Conservation (phyloP, 1,140 invertebrate genomes). For the Brachionus calyciflorus region DNA sequence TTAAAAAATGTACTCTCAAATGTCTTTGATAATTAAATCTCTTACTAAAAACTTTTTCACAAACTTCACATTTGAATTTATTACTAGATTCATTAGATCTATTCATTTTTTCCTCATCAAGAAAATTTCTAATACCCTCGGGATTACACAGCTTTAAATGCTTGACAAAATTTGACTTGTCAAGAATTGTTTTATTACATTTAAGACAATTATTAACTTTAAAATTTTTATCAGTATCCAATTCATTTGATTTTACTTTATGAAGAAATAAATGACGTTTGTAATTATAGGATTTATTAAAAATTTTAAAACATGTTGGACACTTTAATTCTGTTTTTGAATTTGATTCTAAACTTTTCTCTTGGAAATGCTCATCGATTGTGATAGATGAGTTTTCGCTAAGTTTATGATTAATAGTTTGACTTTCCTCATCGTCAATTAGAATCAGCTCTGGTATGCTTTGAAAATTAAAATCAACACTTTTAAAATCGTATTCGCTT, state of each 20-base stretch:
- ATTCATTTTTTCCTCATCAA: not conserved
- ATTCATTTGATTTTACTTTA: not conserved
- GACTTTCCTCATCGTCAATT: not conserved
- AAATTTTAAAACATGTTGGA: not conserved
- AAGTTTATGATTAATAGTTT: not conserved
- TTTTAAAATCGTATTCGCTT: not conserved
- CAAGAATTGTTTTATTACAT: not conserved
- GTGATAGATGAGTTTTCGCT: too few relatives aligned
- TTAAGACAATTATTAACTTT: not conserved
- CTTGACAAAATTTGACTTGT: constrained; percentile 10
- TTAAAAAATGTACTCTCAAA: not conserved
- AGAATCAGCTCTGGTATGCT: not conserved
- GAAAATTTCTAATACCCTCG: not conserved
- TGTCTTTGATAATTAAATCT: not conserved
- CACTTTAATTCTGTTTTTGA: not conserved
- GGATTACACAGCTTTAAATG: not conserved
- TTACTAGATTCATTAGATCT: not conserved
- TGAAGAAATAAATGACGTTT: constrained; percentile 18
- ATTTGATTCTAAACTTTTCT: too few relatives aligned
- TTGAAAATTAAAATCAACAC: not conserved
- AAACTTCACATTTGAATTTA: not conserved
- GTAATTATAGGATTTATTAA: constrained; percentile 12
- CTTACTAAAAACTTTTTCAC: constrained; percentile 6
- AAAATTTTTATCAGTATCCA: not conserved
- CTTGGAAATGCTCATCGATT: too few relatives aligned